Conservation (phyloP, 2,888 invertebrate genomes). For the Neuroscelio doddi region DNA sequence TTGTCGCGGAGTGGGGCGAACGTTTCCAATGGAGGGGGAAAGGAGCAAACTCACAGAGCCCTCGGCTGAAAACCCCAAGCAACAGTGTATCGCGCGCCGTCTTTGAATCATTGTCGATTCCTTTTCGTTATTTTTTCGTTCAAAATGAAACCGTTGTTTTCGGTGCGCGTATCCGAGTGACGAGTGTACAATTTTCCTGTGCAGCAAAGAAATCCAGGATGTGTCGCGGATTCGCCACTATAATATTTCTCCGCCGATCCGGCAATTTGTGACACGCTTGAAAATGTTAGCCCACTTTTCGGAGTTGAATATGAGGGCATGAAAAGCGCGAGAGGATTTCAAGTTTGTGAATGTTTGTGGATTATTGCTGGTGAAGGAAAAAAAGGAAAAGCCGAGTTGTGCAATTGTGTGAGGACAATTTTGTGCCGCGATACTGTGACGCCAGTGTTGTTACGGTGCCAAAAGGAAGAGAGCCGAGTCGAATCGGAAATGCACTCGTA, state of each 20-base stretch:
- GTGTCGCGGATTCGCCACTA: too few relatives aligned
- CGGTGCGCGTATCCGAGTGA: slow-evolving; percentile 7
- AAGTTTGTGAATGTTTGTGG: slow-evolving; percentile 10
- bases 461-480: slow-evolving; percentile 4
- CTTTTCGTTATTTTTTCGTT: slow-evolving; percentile 19
- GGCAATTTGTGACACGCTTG: too few relatives aligned
- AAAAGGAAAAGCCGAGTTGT: not conserved
- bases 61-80: slow-evolving; percentile 59
- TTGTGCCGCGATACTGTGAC: slow-evolving; percentile 18
- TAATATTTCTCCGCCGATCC: too few relatives aligned
- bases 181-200: too few relatives aligned
- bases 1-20: slow-evolving; percentile 1
- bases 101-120: slow-evolving; percentile 52
- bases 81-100: slow-evolving; percentile 70
- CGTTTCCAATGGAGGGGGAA: slow-evolving; percentile 2
- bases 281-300: not conserved
- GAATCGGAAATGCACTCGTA: slow-evolving; percentile 59
- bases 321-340: slow-evolving; percentile 4
- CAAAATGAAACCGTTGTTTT: slow-evolving; percentile 18
- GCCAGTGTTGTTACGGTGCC: slow-evolving; percentile 14
- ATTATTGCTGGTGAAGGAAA: not conserved
- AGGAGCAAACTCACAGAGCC: slow-evolving; percentile 31
- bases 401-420: not conserved
- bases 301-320: not conserved
- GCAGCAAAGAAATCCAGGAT: too few relatives aligned